Percentiles rank a stretch among this genome's conserved stretches.
phyloP scores from a whole-genome alignment of 2,888 invertebrate species.

The Heliconius cydno region DNA sequence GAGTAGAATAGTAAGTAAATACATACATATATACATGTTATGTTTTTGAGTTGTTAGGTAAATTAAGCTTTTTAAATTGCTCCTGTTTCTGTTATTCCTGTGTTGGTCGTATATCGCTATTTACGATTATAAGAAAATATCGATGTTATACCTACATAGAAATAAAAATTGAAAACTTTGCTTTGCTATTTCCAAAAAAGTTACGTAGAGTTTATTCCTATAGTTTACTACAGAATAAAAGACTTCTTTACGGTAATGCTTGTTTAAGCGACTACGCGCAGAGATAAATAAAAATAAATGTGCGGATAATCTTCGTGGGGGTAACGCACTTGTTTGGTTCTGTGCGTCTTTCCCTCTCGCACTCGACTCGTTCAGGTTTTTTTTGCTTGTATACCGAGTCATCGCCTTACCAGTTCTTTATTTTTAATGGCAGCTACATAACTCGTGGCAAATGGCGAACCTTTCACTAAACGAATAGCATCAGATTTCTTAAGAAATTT shows the following conservation, averaged over 20 bases:
- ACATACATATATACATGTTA: neutral
- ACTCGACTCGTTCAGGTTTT: slow-evolving; percentile 60
- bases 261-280: slow-evolving; percentile 57
- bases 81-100: too few relatives aligned
- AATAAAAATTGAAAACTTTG: too few relatives aligned
- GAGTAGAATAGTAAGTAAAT: neutral
- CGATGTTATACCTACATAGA: too few relatives aligned
- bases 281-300: slow-evolving; percentile 73
- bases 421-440: slow-evolving; percentile 69
- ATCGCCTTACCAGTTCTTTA: slow-evolving; percentile 74
- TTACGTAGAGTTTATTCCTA: neutral
- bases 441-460: slow-evolving; percentile 66
- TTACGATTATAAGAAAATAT: too few relatives aligned
- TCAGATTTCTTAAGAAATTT: slow-evolving; percentile 48
- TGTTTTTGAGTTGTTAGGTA: too few relatives aligned
- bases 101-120: too few relatives aligned
- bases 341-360: slow-evolving; percentile 65
- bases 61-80: too few relatives aligned
- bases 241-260: slow-evolving; percentile 14
- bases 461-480: slow-evolving; percentile 65
- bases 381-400: slow-evolving; percentile 72
- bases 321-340: slow-evolving; percentile 81
- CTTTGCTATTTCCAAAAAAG: too few relatives aligned
- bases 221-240: neutral
- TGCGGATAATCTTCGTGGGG: slow-evolving; percentile 77